These are phyloP conservation scores for Conus canariensis DNA, from an alignment of 2,888 invertebrate genomes.

Conservation along the genomic window DNA sequence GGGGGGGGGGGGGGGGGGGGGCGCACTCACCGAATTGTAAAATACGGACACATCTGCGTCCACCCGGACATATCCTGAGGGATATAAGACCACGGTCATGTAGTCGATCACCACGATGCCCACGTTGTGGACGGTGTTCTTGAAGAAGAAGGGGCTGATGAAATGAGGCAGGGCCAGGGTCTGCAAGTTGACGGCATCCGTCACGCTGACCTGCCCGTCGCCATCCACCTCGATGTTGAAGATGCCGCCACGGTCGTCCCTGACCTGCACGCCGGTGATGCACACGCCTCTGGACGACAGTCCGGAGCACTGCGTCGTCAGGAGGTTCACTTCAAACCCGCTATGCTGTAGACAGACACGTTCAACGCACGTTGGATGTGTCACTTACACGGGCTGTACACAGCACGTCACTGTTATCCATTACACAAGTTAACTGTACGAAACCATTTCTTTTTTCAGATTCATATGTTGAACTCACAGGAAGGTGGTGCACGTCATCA, in stretches of 20 bases:
- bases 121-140: conserved; percentile 12
- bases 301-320: background rate
- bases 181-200: background rate
- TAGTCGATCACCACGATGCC: conserved; percentile 29
- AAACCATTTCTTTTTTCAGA: too few species aligned
- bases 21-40: conserved; percentile 34
- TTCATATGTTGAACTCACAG: too few species aligned
- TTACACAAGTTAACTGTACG: too few species aligned
- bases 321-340: background rate
- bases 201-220: background rate
- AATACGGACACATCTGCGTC: conserved; percentile 17
- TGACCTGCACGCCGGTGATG: background rate
- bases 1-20: background rate
- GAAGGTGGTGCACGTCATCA: too few species aligned
- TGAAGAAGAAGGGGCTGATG: conserved; percentile 11
- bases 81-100: conserved; percentile 38
- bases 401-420: too few species aligned
- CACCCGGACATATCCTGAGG: conserved; percentile 17
- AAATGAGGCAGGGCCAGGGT: background rate
- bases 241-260: background rate
- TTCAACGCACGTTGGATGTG: background rate
- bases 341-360: background rate
- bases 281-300: background rate
- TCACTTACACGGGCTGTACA: too few species aligned
- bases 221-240: background rate